These are phyloP conservation scores for Arrhopalites spinosus DNA, from an alignment of 2,888 invertebrate genomes.

Conservation along the genomic window DNA sequence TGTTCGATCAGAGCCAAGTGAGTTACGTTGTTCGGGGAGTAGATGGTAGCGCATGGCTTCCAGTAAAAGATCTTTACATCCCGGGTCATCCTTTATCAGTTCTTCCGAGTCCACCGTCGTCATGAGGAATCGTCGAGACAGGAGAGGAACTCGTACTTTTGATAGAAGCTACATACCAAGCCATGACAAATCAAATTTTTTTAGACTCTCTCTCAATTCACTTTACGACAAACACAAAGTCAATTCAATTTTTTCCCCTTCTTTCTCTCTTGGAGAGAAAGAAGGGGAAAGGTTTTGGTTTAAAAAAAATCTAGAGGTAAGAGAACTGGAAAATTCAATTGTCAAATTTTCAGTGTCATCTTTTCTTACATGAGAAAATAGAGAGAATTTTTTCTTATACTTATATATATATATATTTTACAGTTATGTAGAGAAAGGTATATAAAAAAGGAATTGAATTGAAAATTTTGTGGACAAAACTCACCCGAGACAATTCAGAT, in stretches of 20 bases:
- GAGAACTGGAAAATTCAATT: neutral
- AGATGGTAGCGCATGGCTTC: constrained; percentile 75
- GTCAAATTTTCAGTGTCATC: too few relatives aligned
- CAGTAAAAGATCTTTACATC: constrained; percentile 69
- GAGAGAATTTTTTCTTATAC: neutral
- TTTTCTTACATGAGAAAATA: neutral
- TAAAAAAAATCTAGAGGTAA: neutral
- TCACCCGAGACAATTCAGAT: constrained; percentile 66
- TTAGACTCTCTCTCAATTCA: too few relatives aligned
- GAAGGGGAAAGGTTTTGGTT: too few relatives aligned
- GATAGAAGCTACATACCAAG: constrained; percentile 64
- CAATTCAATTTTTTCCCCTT: neutral
- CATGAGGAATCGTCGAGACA: constrained; percentile 70
- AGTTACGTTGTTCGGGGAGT: constrained; percentile 69
- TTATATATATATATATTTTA: too few relatives aligned
- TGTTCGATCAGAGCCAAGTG: constrained; percentile 68
- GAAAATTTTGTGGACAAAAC: neutral
- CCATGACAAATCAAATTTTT: too few relatives aligned
- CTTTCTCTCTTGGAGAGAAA: too few relatives aligned
- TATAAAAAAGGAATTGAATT: neutral
- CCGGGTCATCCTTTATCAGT: constrained; percentile 68
- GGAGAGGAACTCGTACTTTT: constrained; percentile 69
- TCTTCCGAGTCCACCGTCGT: constrained; percentile 70
- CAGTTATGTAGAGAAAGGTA: neutral
- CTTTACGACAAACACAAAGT: too few relatives aligned